phyloP scores from a whole-genome alignment of 2,888 invertebrate genomes.

The Caradrina kadenii region DNA sequence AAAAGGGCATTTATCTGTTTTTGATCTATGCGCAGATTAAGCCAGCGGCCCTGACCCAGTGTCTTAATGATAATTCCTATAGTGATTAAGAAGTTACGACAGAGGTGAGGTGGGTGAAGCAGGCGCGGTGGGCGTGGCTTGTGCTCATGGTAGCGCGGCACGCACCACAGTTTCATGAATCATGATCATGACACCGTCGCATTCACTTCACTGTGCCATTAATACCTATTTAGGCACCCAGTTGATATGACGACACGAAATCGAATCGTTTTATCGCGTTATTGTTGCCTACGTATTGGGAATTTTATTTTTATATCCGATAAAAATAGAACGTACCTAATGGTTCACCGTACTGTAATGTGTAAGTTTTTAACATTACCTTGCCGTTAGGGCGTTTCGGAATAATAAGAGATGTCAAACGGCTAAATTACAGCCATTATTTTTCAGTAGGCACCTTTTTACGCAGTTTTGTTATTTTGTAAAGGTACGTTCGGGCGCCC shows the following conservation, averaged over 20 bases:
- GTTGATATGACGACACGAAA: constrained; percentile 37
- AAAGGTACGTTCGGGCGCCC: constrained; percentile 1
- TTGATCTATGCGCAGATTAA: constrained; percentile 65
- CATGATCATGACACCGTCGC: constrained; percentile 59
- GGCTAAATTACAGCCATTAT: constrained; percentile 7
- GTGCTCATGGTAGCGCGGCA: constrained; percentile 58
- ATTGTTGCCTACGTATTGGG: constrained; percentile 3
- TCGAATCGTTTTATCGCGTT: constrained; percentile 19
- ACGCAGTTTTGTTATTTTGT: constrained; percentile 20
- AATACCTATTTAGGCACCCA: constrained; percentile 48
- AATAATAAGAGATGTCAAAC: constrained; percentile 14
- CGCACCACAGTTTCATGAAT: constrained; percentile 60
- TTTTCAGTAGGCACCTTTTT: constrained; percentile 4
- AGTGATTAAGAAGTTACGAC: constrained; percentile 61
- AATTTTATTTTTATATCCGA: constrained; percentile 41
- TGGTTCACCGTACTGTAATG: constrained; percentile 1
- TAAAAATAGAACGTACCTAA: constrained; percentile 23
- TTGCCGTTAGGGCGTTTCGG: neutral
- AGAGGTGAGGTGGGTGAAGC: constrained; percentile 29
- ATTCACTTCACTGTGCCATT: constrained; percentile 49
- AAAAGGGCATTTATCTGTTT: constrained; percentile 58
- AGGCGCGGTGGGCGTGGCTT: constrained; percentile 52
- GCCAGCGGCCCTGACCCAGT: constrained; percentile 61
- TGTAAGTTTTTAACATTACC: constrained; percentile 6
- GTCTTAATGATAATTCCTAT: constrained; percentile 62